phyloP scores from a whole-genome alignment of 2,113 vertebrate species.

The Eclectus roratus region DNA sequence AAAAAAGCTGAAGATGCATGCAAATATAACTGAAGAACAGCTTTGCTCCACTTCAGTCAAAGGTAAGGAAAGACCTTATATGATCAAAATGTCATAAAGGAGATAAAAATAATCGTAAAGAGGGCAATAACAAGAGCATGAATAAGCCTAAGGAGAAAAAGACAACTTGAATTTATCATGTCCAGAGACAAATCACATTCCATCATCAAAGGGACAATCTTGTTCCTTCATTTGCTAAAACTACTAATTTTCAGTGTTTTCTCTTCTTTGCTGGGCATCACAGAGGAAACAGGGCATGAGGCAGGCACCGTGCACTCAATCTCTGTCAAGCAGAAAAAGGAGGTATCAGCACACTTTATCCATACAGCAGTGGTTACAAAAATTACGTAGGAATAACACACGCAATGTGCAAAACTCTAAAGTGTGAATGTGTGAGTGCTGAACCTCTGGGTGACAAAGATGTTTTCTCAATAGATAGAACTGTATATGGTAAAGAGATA shows the following conservation, averaged over 20 bases:
- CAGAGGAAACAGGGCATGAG: not conserved
- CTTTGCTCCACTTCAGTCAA: not conserved
- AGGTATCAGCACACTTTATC: rapidly evolving
- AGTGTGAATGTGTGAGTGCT: no score
- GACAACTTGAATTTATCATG: not conserved
- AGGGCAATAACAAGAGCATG: not conserved
- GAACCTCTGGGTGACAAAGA: not conserved
- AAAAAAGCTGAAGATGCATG: not conserved
- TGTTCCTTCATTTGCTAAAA: not conserved
- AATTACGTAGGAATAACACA: not conserved
- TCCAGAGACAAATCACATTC: not conserved
- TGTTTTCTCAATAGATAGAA: not conserved
- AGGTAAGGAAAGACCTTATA: not conserved
- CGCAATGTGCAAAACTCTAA: not conserved
- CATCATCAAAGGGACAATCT: not conserved
- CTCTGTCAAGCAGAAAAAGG: no score
- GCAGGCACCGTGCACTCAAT: not conserved
- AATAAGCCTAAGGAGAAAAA: not conserved
- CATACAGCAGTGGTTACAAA: not conserved
- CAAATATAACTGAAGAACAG: not conserved
- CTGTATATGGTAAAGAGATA: not conserved
- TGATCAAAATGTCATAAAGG: not conserved
- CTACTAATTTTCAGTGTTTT: not conserved
- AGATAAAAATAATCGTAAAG: not conserved
- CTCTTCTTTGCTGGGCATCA: not conserved